These are phyloP conservation scores for Heliothis peltigera DNA, from an alignment of 2,888 invertebrate species.

Conservation along the genomic window DNA sequence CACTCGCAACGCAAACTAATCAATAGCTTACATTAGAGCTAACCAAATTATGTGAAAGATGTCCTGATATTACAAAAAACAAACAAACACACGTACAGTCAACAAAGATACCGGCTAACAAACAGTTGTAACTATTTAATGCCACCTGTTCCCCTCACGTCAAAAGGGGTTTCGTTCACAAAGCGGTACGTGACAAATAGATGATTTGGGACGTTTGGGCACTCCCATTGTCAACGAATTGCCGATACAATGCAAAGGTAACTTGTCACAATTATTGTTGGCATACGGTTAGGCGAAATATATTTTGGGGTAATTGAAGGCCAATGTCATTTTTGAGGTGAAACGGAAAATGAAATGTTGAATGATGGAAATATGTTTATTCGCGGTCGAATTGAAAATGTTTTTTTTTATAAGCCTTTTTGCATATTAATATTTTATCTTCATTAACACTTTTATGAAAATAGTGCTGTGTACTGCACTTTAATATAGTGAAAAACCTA, in stretches of 20 bases:
- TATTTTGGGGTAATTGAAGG: background rate
- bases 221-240: slow-evolving; percentile 66
- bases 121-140: slow-evolving; percentile 41
- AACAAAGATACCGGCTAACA: slow-evolving; percentile 35
- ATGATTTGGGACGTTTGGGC: slow-evolving; percentile 71
- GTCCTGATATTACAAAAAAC: too few relatives aligned
- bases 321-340: background rate
- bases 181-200: slow-evolving; percentile 73
- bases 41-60: too few relatives aligned
- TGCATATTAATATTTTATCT: too few relatives aligned
- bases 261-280: slow-evolving; percentile 58
- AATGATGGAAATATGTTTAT: too few relatives aligned
- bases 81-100: slow-evolving; percentile 10
- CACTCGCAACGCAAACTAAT: too few relatives aligned
- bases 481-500: too few relatives aligned
- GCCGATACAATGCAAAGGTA: slow-evolving; percentile 51
- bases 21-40: too few relatives aligned
- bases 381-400: too few relatives aligned
- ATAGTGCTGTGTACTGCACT: too few relatives aligned
- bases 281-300: slow-evolving; percentile 15
- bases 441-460: too few relatives aligned
- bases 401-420: background rate
- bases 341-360: background rate
- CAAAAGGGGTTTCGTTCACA: slow-evolving; percentile 61
- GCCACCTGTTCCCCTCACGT: slow-evolving; percentile 56